Evolutionary conservation across 2,797 vertebrate species (phyloP), one percentile per base, ranked within the genome.

Genomic region (Austrolebias charrua): DNA sequence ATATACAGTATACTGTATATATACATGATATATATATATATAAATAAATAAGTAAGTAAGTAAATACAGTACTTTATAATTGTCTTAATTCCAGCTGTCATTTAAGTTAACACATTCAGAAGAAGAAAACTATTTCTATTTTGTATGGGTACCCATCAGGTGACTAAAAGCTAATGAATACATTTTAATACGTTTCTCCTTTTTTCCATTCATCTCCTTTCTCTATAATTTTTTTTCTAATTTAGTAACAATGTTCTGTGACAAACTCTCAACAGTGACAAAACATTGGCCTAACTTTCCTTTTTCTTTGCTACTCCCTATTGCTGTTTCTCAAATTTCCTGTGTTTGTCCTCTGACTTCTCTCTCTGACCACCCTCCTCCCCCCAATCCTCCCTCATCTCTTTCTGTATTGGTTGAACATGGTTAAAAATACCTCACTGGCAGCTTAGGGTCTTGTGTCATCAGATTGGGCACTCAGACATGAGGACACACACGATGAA

Each of bases 391-490:
- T 10, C 31, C 12, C 20, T n/a, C 24, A 13, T 55, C 60, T 49
- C 52, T 40, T 52, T 79, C 49, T 40, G 54, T 72, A 42, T 60
- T 52, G 62, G 40, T 73, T 58, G 38, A 73, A 74, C 47, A 64
- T 8, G 31, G 69, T 63, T 85, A 84, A 84, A 86, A 82, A 87
- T 85, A 87, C 72, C 60, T 69, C 15, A 13, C 52, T 64, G 71
- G 71, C 56, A 80, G 79, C 76, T 73, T 45, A 65, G 80, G 83
- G 76, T 82, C 74, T 77, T 81, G 64, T 81, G 80, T 79, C 87
- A 77, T 86, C 75, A 81, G 73, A 85, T 77, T 85, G 71, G 65
- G 52, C 68, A 66, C 67, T 55, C 65, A 53, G 59, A 69, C 62
- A 63, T 19, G 66, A 14, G 15, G 47, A 29, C 35, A 53, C 18